Evolutionary conservation across 2,797 vertebrate species (phyloP), one percentile per base, ranked within the genome.

Genomic region (Tachyglossus aculeatus): DNA sequence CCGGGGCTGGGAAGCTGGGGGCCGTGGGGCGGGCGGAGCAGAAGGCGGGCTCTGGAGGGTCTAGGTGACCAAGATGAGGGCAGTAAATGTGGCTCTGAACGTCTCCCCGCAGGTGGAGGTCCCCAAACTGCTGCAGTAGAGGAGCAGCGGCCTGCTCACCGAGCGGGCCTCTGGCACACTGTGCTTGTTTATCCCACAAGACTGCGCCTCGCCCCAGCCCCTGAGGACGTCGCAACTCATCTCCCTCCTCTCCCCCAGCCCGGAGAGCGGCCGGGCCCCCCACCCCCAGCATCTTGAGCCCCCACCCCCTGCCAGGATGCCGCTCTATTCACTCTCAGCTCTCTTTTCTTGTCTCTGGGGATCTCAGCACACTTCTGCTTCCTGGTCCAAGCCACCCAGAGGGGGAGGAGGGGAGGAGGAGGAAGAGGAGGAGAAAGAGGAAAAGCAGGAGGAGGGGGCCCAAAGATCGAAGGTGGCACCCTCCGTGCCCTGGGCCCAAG

Each of bases 41-140:
- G 14, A 10, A n/a, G 22, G 19, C 22, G 10, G 19, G 5, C 39
- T 34, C 8, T 13, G 31, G 11, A 6, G 6, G 1, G 3, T 7
- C n/a, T n/a, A 7, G 5, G 13, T 27, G 0, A 21, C 33, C 44
- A 40, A 19, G n/a, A 19, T 15, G 3, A 43, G 12, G 5, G 24
- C 25, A 9, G 29, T 29, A 29, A 47, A 25, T 29, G 15, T 27
- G 8, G 12, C 16, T 16, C 24, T 16, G 13, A 22, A 2, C 2
- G 11, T 15, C 52, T 84, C 43, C 71, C 18, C 59, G 31, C 83
- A 94, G 93, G 93, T 94, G 82, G 90, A 90, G 51, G 86, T 94
- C 40, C 93, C 93, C 16, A 94, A 94, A 65, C 88, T 94, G 79
- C 88, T 94, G 74, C 92, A 92, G 72, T 94, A 92, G n/a, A n/a